phyloP scores from a whole-genome alignment of 1,140 invertebrate genomes.

The Planococcus citri region DNA sequence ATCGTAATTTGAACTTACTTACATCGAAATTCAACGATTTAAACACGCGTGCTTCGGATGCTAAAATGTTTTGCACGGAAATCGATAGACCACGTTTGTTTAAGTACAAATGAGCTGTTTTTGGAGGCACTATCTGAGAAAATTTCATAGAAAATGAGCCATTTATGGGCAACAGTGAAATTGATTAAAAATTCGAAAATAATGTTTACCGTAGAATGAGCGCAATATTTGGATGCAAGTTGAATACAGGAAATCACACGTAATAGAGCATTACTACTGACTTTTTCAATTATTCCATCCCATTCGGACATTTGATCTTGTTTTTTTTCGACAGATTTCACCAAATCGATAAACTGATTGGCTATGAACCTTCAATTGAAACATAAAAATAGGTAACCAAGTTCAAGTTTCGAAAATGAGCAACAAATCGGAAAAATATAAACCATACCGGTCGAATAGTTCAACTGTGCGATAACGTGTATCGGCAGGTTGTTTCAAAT shows the following conservation, averaged over 20 bases:
- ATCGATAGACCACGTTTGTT: background rate
- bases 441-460: slow-evolving; percentile 4
- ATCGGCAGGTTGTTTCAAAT: slow-evolving; percentile 10
- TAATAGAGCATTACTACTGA: slow-evolving; percentile 8
- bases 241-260: slow-evolving; percentile 11
- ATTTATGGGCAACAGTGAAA: background rate
- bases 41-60: background rate
- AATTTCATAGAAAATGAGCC: background rate
- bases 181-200: background rate
- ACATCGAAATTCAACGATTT: slow-evolving; percentile 10
- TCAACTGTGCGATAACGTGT: slow-evolving; percentile 9
- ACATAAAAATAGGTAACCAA: background rate
- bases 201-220: background rate
- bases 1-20: background rate
- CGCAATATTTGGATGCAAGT: slow-evolving; percentile 8
- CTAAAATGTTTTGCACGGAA: background rate
- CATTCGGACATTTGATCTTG: slow-evolving; percentile 10
- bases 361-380: background rate
- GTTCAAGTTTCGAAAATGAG: background rate
- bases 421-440: background rate
- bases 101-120: background rate
- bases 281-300: background rate
- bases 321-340: slow-evolving; percentile 6
- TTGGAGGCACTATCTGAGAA: slow-evolving; percentile 15
- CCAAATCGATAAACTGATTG: slow-evolving; percentile 1